Percentiles rank a stretch among this genome's conserved stretches.
Evolutionary conservation across 2,797 vertebrate genomes (phyloP).

Genomic region (Tokudaia muenninki): DNA sequence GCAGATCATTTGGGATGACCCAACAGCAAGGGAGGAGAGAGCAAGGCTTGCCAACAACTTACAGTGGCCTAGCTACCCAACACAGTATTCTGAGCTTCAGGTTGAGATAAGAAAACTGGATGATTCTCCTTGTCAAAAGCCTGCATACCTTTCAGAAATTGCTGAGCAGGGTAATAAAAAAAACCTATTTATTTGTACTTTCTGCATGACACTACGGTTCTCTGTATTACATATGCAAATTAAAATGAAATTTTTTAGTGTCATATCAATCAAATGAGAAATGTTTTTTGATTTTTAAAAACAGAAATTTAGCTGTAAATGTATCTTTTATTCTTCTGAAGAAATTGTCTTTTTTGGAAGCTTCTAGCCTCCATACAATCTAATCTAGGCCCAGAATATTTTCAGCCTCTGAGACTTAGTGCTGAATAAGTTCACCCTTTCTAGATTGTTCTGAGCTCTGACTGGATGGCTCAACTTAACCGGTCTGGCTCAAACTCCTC

Average conservation of each 20-base stretch:
- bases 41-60: slow-evolving; percentile 97
- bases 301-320: slow-evolving; percentile 36
- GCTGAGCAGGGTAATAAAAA: slow-evolving; percentile 91
- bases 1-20: slow-evolving; percentile 99
- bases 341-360: not conserved
- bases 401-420: not conserved
- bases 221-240: slow-evolving; percentile 43
- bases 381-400: not conserved
- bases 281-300: not conserved
- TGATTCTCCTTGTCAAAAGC: slow-evolving; percentile 86
- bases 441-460: not conserved
- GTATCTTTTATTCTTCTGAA: not conserved
- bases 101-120: slow-evolving; percentile 74
- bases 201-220: slow-evolving; percentile 11
- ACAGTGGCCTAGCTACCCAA: slow-evolving; percentile 96
- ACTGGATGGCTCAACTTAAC: not conserved
- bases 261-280: not conserved
- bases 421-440: not conserved
- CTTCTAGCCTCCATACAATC: not conserved
- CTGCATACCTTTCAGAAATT: slow-evolving; percentile 92
- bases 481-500: not conserved
- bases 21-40: slow-evolving; percentile 97
- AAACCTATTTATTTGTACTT: slow-evolving; percentile 45
- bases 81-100: slow-evolving; percentile 92
- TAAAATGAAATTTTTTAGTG: slow-evolving; percentile 6